Base-by-base conservation (phyloP, 2,797 vertebrate species). In the Molothrus aeneus region DNA sequence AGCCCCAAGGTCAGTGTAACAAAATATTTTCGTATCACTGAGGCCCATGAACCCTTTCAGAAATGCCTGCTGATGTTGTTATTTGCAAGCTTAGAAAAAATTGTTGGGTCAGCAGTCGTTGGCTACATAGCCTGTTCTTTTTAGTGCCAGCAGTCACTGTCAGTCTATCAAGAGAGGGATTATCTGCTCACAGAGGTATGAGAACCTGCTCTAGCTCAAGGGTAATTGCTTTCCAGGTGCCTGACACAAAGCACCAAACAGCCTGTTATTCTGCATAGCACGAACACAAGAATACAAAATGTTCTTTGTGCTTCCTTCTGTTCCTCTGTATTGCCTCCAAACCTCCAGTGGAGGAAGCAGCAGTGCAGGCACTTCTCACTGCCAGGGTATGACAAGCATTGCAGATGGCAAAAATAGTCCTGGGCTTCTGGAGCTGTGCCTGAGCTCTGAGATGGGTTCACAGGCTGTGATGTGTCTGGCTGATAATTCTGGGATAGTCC, bases 81-180 rank as follows among this genome's bases (percentile, higher is more conserved):
- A 63, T 45, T 80, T 65, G 51, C 51, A 66, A 84, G 32, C 45
- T 80, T 65, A 22, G 42, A 28, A 86, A 74, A 51, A 50, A 18
- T 1, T 5, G n/a, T 42, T 45, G 59, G 38, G 31, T 77, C 32
- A 60, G 80, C 73, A 85, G 43, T 17, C 0, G 0, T 9, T 57
- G 60, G 43, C 40, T 78, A 3, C 29, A 8, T 2, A 59, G 29
- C 28, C 60, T 73, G 29, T 15, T 40, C 11, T 13, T 53, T 73
- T 45, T 19, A 34, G 77, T 66, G 77, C 47, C 77, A 88, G 61
- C 38, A 19, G 34, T 34, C 69, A 28, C 43, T 68, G 28, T 63
- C 57, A 57, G 51, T 50, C 59, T n/a, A 4, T 80, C 60, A 20
- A 1, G 18, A 17, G 3, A 14, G 18, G 29, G 38, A 21, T 8